Evolutionary conservation across 2,113 vertebrate species (phyloP).

Genomic region (Prinia subflava): DNA sequence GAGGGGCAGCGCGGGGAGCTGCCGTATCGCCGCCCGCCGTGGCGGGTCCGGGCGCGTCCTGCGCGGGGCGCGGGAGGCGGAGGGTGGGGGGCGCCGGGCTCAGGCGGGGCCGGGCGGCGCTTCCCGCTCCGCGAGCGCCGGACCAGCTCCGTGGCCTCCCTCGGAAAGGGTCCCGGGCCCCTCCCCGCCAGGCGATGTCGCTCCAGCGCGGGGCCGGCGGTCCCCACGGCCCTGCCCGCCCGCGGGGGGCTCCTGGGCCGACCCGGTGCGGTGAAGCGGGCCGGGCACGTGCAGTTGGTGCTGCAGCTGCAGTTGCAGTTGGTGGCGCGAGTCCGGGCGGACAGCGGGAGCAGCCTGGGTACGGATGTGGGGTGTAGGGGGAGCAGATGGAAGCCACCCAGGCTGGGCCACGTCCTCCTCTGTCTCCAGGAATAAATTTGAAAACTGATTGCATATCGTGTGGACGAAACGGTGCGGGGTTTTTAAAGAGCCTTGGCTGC

Average conservation of each 20-base stretch:
- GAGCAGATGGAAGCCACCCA: not conserved
- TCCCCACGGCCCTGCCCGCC: not conserved
- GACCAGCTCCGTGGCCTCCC: not conserved
- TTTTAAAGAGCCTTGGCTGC: not conserved
- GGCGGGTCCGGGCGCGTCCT: not conserved
- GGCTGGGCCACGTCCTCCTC: not conserved
- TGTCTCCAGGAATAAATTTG: not conserved
- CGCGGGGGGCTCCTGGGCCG: not conserved
- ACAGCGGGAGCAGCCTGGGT: not conserved
- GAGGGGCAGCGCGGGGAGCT: not conserved
- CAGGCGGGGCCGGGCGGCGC: not conserved
- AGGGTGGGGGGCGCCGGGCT: not conserved
- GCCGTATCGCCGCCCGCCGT: not conserved
- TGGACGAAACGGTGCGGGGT: fast-evolving
- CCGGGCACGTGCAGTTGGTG: not conserved
- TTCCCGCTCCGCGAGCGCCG: too few relatives aligned
- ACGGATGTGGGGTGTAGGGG: fast-evolving
- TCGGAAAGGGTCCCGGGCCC: not conserved
- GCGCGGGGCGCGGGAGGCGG: not conserved
- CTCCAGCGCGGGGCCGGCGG: too few relatives aligned
- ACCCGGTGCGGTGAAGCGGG: not conserved
- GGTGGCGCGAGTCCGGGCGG: not conserved
- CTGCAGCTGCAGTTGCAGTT: not conserved
- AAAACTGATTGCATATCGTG: fast-evolving
- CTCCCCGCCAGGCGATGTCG: too few relatives aligned